phyloP scores from a whole-genome alignment of 1,140 invertebrate species.

The Conus ventricosus region DNA sequence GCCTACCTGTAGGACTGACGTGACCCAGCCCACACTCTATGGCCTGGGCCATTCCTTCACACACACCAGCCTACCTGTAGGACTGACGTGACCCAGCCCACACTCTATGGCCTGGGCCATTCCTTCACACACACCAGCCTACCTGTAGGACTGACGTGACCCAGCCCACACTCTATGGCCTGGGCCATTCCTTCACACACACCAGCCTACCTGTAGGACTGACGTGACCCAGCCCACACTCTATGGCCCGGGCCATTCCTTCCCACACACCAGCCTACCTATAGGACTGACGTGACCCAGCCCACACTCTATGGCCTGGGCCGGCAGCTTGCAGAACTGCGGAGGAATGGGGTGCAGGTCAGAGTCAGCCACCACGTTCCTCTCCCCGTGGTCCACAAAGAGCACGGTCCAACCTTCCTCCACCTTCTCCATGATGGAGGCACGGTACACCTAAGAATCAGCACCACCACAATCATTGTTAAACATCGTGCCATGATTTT shows the following conservation, averaged over 20 bases:
- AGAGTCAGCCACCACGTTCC: slow-evolving; percentile 28
- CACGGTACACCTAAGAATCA: slow-evolving; percentile 54
- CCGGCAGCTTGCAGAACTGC: slow-evolving; percentile 50
- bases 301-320: slow-evolving; percentile 59
- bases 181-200: too few relatives aligned
- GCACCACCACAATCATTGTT: neutral
- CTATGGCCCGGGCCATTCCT: slow-evolving; percentile 51
- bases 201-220: slow-evolving; percentile 44
- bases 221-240: slow-evolving; percentile 52
- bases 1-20: slow-evolving; percentile 40
- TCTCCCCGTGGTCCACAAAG: slow-evolving; percentile 60
- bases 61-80: slow-evolving; percentile 27
- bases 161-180: slow-evolving; percentile 58
- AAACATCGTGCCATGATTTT: too few relatives aligned
- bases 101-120: slow-evolving; percentile 58
- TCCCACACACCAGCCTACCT: slow-evolving; percentile 16
- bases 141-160: slow-evolving; percentile 43
- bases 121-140: too few relatives aligned
- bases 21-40: slow-evolving; percentile 55
- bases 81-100: slow-evolving; percentile 43
- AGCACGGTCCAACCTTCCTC: slow-evolving; percentile 37
- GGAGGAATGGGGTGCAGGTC: slow-evolving; percentile 43
- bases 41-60: slow-evolving; percentile 43
- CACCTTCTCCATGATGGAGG: slow-evolving; percentile 36
- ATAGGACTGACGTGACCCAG: slow-evolving; percentile 43